A percentile compares a stretch with the other conserved stretches of the same genome.
Evolutionary conservation across 2,113 vertebrate species (phyloP).

Genomic region (Nymphicus hollandicus): DNA sequence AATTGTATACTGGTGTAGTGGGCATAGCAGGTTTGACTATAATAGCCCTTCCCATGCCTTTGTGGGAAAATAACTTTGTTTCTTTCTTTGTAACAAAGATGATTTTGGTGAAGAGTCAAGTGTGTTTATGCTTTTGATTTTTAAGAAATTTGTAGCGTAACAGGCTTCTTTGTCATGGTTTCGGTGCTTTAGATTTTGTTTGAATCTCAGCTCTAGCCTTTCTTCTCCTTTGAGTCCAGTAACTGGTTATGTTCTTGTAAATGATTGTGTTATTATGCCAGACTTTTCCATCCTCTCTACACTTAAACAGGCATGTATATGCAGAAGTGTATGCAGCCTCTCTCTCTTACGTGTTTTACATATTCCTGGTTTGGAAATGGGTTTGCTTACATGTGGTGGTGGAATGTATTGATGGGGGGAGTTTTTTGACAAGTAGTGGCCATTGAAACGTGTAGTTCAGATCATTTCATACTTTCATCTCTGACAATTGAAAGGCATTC

Average conservation of each 20-base stretch:
- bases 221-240: neutral
- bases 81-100: neutral
- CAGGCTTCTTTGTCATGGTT: neutral
- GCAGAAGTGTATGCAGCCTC: accelerated
- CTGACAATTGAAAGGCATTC: neutral
- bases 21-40: neutral
- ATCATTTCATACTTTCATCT: neutral
- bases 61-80: neutral
- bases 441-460: neutral
- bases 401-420: accelerated
- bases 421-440: neutral
- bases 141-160: neutral
- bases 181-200: neutral
- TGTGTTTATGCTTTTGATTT: neutral
- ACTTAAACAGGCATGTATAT: accelerated
- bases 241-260: neutral
- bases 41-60: accelerated
- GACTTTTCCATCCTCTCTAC: neutral
- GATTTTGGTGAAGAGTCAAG: neutral
- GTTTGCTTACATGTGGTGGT: neutral
- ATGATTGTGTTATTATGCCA: neutral
- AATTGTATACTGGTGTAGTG: neutral
- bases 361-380: neutral
- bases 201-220: neutral
- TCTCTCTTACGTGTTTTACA: accelerated